These are phyloP conservation scores for Lamproptera curius DNA, from an alignment of 2,888 invertebrate species.

Conservation along the genomic window DNA sequence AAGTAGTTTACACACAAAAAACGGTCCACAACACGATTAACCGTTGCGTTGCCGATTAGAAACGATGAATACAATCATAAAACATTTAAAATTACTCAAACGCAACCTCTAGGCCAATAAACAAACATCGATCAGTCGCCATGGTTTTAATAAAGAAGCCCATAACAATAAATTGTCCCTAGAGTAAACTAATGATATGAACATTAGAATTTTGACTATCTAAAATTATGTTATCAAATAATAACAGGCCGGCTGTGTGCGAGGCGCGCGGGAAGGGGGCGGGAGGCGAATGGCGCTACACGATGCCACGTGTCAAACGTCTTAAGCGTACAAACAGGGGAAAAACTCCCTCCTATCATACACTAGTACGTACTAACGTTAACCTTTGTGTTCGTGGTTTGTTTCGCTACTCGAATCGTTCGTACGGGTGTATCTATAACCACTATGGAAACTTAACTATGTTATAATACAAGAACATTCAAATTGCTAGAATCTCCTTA, in stretches of 20 bases:
- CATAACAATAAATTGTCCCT: constrained; percentile 54
- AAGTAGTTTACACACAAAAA: constrained; percentile 50
- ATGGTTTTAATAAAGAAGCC: constrained; percentile 41
- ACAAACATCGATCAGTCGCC: constrained; percentile 52
- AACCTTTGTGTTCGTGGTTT: constrained; percentile 34
- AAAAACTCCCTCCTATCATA: constrained; percentile 37
- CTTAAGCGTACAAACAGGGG: constrained; percentile 51
- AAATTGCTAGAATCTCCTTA: constrained; percentile 56
- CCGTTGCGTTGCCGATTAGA: constrained; percentile 31
- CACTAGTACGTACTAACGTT: constrained; percentile 50
- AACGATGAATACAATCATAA: constrained; percentile 26
- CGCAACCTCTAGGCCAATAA: constrained; percentile 57
- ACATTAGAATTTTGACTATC: constrained; percentile 74
- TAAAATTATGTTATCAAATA: constrained; percentile 53
- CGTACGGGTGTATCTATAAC: constrained; percentile 56
- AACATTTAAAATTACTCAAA: constrained; percentile 48
- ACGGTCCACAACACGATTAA: constrained; percentile 32
- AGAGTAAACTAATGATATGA: constrained; percentile 78
- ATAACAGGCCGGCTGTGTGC: constrained; percentile 38
- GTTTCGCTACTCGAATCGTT: constrained; percentile 35
- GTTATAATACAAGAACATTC: constrained; percentile 65
- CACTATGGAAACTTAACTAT: constrained; percentile 65
- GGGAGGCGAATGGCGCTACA: constrained; percentile 34
- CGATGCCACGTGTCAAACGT: constrained; percentile 44
- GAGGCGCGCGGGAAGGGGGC: constrained; percentile 41